A percentile compares a stretch with the other conserved stretches of the same genome.
Evolutionary conservation across 2,888 invertebrate genomes (phyloP).

Genomic region (Mythimna impura): DNA sequence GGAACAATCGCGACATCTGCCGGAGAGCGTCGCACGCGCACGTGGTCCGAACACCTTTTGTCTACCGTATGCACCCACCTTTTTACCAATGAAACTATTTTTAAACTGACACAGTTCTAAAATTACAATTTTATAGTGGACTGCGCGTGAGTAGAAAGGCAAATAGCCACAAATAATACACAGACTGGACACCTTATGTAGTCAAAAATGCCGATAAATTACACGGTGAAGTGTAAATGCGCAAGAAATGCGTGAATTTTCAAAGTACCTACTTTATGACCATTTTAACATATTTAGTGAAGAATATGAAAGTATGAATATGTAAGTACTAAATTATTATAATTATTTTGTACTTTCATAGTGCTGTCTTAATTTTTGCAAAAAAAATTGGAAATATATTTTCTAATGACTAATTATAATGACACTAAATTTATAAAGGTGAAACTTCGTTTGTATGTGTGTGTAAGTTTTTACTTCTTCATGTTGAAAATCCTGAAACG

Average conservation of each 20-base stretch:
- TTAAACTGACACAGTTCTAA: conserved; percentile 82
- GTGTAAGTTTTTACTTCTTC: too few species aligned
- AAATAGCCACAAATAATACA: conserved; percentile 31
- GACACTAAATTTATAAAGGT: too few species aligned
- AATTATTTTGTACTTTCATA: too few species aligned
- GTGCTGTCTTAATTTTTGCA: too few species aligned
- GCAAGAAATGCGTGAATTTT: neutral
- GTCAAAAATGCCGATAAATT: conserved; percentile 20
- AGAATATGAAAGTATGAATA: too few species aligned
- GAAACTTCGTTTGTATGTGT: too few species aligned
- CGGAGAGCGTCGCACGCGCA: conserved; percentile 79
- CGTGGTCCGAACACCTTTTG: conserved; percentile 88
- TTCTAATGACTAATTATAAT: too few species aligned
- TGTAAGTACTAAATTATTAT: too few species aligned
- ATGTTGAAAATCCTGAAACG: too few species aligned
- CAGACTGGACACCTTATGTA: conserved; percentile 14
- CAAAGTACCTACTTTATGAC: conserved; percentile 1
- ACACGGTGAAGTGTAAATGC: conserved; percentile 2
- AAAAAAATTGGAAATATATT: too few species aligned
- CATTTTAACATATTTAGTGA: neutral
- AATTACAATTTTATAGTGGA: conserved; percentile 65
- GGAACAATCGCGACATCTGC: conserved; percentile 77
- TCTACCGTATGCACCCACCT: conserved; percentile 79
- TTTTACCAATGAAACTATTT: conserved; percentile 84
- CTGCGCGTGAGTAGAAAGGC: conserved; percentile 40